Base-by-base conservation (phyloP, 2,888 invertebrate species). In the Apodemia hepburni region DNA sequence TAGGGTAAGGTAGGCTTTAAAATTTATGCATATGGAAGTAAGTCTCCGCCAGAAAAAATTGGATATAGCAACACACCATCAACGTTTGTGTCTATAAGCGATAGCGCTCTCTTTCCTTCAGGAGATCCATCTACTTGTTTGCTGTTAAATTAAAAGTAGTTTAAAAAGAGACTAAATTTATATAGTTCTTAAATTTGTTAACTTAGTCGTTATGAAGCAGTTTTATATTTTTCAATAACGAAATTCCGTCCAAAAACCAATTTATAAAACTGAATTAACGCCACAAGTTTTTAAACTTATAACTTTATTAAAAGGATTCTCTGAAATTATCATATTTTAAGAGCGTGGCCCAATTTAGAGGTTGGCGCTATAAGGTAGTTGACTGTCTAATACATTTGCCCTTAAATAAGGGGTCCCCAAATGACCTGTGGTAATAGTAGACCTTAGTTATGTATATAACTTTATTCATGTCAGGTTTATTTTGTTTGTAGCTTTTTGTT, bases 221-320 rank as follows among this genome's bases (percentile, higher is more conserved):
- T 38, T 11, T 38, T 38, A 38, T 38, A 38, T 12, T 12, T 12
- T 12, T 4, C 38, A 12, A 38, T 15, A 15, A 3, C 0, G 38
- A 3, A 3, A 45, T n/a, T 45, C 6, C 7, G 7, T 1, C n/a
- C 27, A 57, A 15, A 57, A 57, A 27, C 8, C 57, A 57, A 29
- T 57, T 29, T n/a, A 29, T 57, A 57, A 57, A 57, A 57, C 29
- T 5, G 27, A 57, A 2, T 51, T 51, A 15, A 57, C n/a, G 29
- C n/a, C 15, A 17, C 47, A 57, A 57, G 22, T 29, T 57, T 57
- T 57, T 57, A 27, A 57, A 57, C 54, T 17, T 17, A 47, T 17
- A 29, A 57, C 57, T 57, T 57, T 57, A n/a, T 57, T 57, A 57
- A 57, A 57, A 57, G 57, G 57, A 57, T 57, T 57, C 29, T 57